These are phyloP conservation scores for Campoletis sonorensis DNA, from an alignment of 1,140 invertebrate species.

Conservation along the genomic window DNA sequence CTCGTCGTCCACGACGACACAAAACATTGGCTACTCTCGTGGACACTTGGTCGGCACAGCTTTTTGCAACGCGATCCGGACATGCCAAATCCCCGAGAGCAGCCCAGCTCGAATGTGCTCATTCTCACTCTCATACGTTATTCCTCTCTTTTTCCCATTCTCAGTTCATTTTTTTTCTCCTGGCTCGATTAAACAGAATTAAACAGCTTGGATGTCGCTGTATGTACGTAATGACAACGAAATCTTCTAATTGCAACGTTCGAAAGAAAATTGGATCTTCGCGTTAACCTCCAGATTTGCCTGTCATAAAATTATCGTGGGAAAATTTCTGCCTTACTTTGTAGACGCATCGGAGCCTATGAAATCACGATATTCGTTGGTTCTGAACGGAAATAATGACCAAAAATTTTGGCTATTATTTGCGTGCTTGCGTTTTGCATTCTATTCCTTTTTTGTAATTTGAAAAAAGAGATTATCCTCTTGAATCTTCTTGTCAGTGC, in stretches of 20 bases:
- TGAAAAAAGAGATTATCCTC: no score
- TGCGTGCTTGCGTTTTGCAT: no score
- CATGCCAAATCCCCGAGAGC: no score
- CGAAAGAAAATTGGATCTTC: constrained; percentile 38
- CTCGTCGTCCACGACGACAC: constrained; percentile 7
- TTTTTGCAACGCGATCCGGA: neutral
- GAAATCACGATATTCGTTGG: neutral
- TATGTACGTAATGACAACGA: constrained; percentile 27
- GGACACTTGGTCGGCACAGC: constrained; percentile 35
- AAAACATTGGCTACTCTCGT: constrained; percentile 49
- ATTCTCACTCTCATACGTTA: neutral
- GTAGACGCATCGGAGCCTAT: neutral
- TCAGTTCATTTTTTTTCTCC: neutral
- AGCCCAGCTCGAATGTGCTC: no score
- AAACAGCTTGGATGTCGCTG: neutral
- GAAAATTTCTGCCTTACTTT: constrained; percentile 1
- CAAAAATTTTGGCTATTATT: no score
- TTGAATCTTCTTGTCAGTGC: no score
- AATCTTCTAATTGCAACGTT: constrained; percentile 33
- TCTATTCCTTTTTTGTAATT: no score
- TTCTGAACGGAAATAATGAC: neutral
- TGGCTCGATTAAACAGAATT: constrained; percentile 43
- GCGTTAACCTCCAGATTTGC: neutral
- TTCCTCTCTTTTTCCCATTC: neutral
- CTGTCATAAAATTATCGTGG: constrained; percentile 10